phyloP scores from a whole-genome alignment of 2,797 vertebrate species.

The Capromys pilorides region DNA sequence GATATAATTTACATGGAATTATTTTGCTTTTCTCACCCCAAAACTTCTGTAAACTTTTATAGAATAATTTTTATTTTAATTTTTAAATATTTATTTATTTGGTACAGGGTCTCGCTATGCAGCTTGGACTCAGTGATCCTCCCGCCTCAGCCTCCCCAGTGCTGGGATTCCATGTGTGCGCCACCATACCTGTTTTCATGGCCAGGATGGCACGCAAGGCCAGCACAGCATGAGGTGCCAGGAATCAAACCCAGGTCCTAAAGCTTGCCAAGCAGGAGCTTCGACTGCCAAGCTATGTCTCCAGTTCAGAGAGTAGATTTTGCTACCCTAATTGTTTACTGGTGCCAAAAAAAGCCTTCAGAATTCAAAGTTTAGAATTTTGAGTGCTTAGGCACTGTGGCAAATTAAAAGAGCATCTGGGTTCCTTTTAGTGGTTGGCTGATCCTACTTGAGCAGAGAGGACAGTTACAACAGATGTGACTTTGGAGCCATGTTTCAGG shows the following conservation, averaged over 20 bases:
- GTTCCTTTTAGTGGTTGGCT: not conserved
- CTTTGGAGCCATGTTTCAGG: not conserved
- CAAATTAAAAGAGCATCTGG: not conserved
- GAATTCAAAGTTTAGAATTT: constrained; percentile 8
- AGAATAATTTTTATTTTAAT: not conserved
- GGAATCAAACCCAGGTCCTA: too few relatives aligned
- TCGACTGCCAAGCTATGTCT: too few relatives aligned
- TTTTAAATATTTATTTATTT: too few relatives aligned
- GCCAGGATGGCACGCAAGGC: too few relatives aligned
- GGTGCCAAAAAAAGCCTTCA: not conserved
- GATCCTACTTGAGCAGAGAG: not conserved
- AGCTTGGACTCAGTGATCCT: too few relatives aligned
- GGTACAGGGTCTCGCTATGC: too few relatives aligned
- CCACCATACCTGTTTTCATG: too few relatives aligned
- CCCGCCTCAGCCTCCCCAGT: too few relatives aligned
- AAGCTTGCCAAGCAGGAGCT: too few relatives aligned
- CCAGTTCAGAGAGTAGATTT: not conserved
- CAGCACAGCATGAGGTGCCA: too few relatives aligned
- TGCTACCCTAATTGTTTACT: not conserved
- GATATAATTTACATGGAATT: not conserved
- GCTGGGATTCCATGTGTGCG: too few relatives aligned
- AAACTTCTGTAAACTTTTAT: not conserved
- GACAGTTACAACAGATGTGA: not conserved
- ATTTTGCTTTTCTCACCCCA: constrained; percentile 11
- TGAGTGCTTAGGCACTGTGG: not conserved